Base-by-base conservation (phyloP, 2,888 invertebrate genomes). In the Hedychridium roseum region DNA sequence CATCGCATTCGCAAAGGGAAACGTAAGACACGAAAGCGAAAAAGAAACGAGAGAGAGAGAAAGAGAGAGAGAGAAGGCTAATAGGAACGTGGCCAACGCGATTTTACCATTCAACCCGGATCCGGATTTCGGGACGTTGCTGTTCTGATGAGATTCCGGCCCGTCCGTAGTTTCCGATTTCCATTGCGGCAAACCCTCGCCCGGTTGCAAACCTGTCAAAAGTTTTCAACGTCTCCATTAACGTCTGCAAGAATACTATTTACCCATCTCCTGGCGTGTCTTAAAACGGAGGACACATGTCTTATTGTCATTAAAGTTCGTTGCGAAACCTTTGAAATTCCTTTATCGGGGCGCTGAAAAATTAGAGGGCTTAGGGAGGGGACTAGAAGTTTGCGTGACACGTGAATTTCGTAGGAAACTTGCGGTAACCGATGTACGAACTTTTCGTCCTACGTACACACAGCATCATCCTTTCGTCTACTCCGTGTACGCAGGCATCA, bases 91-190 rank as follows among this genome's bases (percentile, higher is more conserved):
- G 1, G 20, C 28, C n/a, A 41, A 11, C 31, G 30, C 27, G 23
- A 35, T 32, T 51, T 60, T 72, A 78, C 78, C 78, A 57, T 78
- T 79, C 14, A 77, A 63, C 45, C 74, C 70, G 18, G 71, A 59
- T 26, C 66, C 68, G 12, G 78, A 73, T 61, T 79, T 79, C n/a
- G 74, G 63, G 26, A 71, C 66, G 46, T 57, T 71, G 30, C 74
- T 74, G 46, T 74, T 78, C 44, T 74, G 78, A 41, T 78, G 78
- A 14, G 70, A 66, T 38, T 79, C 78, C 41, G 71, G 63, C 32
- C 68, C 71, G 43, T 79, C 78, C 27, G 73, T 63, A 6, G 76
- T 60, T 23, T 79, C 78, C 16, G 73, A 66, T 49, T 78, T 78
- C 78, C 78, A 79, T 39, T 68, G 55, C 40, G 75, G 67, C 45